Base-by-base conservation (phyloP, 2,888 invertebrate species). In the Tillus elongatus region DNA sequence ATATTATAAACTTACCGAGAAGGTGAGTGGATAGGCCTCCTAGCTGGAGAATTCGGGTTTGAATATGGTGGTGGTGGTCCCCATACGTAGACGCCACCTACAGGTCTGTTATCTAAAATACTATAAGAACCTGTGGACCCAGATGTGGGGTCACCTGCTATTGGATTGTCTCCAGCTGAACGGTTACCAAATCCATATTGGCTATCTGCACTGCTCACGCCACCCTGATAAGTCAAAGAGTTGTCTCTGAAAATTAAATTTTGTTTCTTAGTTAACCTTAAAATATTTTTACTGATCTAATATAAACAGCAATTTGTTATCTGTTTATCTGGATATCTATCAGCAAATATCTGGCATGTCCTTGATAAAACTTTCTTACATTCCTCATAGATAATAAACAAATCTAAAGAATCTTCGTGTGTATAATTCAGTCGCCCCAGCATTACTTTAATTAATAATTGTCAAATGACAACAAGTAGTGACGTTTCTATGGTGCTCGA, bases 31-130 rank as follows among this genome's bases (percentile, higher is more conserved):
- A 60, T 43, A 15, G 67, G 68, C 26, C 77, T 64, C 41, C 77
- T 62, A 0, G 77, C 77, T 1, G 78, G 78, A 45, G 76, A 77
- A 49, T 85, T 85, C 24, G 84, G 84, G 34, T 85, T 84, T 40
- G 85, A 85, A 56, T 90, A 90, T 0, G 89, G 89, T 0, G 90
- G 89, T 1, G 89, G 89, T 0, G 89, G 90, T 0, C 88, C 90
- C 89, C 89, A 89, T 11, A 87, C 58, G 66, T 76, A 63, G 58
- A 73, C 40, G 57, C 73, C 55, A 52, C 78, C 66, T 53, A 75
- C 66, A 55, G 76, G 54, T 61, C 78, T 47, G 57, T 74, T 46
- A 58, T 68, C 60, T 56, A 76, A 63, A 6, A 75, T 76, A 13
- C 79, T 74, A 49, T 77, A 81, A 1, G 66, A 72, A 49, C 69